Base-by-base conservation (phyloP, 1,140 invertebrate genomes). In the Anastrepha obliqua region DNA sequence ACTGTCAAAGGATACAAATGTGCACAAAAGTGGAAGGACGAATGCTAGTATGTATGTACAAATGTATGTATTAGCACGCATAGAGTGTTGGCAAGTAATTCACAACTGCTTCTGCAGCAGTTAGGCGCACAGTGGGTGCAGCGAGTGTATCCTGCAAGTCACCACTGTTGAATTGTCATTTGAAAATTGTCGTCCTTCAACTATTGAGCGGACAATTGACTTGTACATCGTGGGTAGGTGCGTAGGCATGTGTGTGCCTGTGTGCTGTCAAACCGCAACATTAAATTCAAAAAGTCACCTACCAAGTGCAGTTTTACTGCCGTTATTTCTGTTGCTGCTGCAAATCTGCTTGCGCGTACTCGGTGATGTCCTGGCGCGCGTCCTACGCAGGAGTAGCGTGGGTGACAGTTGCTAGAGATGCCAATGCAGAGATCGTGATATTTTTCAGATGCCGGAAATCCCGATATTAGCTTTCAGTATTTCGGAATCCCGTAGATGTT, bases 61-160 rank as follows among this genome's bases (percentile, higher is more conserved):
- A 20, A 5, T 17, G 15, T 62, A 15, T 62, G 13, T 62, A n/a
- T 62, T 13, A 62, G 7, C 13, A 62, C 15, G 51, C 60, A 39
- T 67, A 29, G n/a, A 29, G 47, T 55, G 74, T 78, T 2, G 2
- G 47, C 47, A 81, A 81, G 74, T 81, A 81, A 47, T 81, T 81
- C 74, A 81, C 74, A 81, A 81, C 74, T 81, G 74, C 74, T 81
- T 81, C 74, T 81, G 74, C 74, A 81, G 74, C 74, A 81, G 74
- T 81, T 81, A 81, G 47, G 8, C 74, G 44, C 74, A 29, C 74
- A 20, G 74, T 20, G 44, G 13, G 67, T 6, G 67, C 60, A 17
- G 39, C 2, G n/a, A 15, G 17, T 81, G 74, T 20, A 13, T 44
- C 4, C 60, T 44, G 20, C n/a, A 55, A 81, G 74, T 7, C 47